Percentiles rank a stretch among this genome's conserved stretches.
These are phyloP conservation scores for Venustoraphidia nigricollis DNA, from an alignment of 2,888 invertebrate species.

Conservation along the genomic window DNA sequence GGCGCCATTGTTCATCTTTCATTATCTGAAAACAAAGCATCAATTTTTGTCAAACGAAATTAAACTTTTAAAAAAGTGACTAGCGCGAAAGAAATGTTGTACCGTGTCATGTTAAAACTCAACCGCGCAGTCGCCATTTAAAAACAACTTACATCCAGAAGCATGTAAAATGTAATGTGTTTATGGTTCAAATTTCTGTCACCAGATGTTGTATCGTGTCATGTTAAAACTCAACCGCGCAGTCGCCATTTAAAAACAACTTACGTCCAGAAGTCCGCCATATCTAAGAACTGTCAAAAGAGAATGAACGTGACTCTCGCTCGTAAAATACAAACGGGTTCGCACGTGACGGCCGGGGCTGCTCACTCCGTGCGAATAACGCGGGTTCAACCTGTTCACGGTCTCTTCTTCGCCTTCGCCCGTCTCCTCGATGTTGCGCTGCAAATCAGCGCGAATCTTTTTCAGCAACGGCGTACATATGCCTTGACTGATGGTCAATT, in stretches of 20 bases:
- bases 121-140: too few species aligned
- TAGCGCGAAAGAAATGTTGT: too few species aligned
- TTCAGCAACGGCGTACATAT: constrained; percentile 92
- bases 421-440: constrained; percentile 81
- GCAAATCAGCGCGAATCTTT: constrained; percentile 89
- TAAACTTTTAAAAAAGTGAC: too few species aligned
- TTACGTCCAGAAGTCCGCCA: constrained; percentile 77
- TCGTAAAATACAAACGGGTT: constrained; percentile 97
- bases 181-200: too few species aligned
- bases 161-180: too few species aligned
- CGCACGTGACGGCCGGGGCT: constrained; percentile 96
- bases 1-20: constrained; percentile 93
- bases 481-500: constrained; percentile 90
- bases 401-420: constrained; percentile 58
- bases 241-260: constrained; percentile 12
- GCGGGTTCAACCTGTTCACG: constrained; percentile 89
- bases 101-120: too few species aligned
- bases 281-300: constrained; percentile 87
- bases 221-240: too few species aligned
- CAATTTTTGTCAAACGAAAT: too few species aligned
- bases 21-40: constrained; percentile 33
- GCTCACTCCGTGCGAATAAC: constrained; percentile 95
- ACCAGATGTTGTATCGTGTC: too few species aligned
- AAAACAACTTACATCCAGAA: constrained; percentile 53
- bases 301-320: constrained; percentile 98